Conservation (phyloP, 2,797 vertebrate species). For the Trichosurus vulpecula region DNA sequence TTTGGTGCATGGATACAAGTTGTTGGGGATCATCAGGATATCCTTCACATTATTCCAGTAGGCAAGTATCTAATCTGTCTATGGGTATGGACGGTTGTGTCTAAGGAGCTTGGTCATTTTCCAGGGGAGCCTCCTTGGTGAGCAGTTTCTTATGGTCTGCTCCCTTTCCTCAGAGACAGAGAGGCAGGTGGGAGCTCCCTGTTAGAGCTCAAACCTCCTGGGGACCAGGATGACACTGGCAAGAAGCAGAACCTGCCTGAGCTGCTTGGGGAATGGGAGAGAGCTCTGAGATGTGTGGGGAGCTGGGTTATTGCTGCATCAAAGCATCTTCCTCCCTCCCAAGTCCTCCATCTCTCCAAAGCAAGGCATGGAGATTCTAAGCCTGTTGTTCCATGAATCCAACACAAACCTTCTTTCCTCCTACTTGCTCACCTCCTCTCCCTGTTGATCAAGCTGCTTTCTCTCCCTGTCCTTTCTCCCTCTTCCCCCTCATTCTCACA, state of each 20-base stretch:
- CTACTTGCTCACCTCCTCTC: not conserved
- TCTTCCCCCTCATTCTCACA: no score
- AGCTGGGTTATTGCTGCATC: no score
- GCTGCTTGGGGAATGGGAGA: not conserved
- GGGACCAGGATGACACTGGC: not conserved
- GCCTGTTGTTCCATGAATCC: not conserved
- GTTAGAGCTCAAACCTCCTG: not conserved
- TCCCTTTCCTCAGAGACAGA: not conserved
- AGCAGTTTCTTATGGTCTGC: not conserved
- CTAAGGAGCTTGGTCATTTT: not conserved
- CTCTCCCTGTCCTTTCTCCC: not conserved
- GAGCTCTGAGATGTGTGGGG: not conserved
- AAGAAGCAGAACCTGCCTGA: not conserved
- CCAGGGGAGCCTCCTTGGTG: not conserved
- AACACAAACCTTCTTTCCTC: not conserved
- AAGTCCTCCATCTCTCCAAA: not conserved
- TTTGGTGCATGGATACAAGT: not conserved
- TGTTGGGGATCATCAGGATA: not conserved
- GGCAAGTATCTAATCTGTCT: not conserved
- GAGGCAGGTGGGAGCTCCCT: not conserved
- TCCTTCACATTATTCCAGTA: not conserved
- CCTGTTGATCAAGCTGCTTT: not conserved
- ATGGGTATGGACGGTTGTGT: not conserved
- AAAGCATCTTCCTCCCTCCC: not conserved
- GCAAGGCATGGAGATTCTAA: not conserved